Evolutionary conservation across 1,140 invertebrate species (phyloP).

Genomic region (Vollenhovia emeryi): DNA sequence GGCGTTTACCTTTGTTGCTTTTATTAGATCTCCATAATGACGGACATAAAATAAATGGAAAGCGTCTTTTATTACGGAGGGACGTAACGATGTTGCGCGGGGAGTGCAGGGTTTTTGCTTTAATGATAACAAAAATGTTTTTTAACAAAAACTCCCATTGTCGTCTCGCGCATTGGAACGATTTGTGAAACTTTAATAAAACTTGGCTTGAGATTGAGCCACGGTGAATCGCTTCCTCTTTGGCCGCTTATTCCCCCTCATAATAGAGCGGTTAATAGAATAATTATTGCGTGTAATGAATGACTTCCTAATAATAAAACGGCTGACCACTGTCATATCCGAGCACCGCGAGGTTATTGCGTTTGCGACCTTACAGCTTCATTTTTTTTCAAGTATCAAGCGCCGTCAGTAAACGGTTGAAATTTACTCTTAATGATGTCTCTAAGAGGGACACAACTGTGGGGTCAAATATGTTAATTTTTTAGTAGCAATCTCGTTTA

Average conservation of each 20-base stretch:
- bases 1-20: neutral
- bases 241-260: neutral
- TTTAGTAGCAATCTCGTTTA: slow-evolving; percentile 3
- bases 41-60: neutral
- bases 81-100: too few relatives aligned
- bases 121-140: neutral
- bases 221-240: neutral
- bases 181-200: neutral
- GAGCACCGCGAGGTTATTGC: neutral
- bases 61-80: neutral
- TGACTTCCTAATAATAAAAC: neutral
- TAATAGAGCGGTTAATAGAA: neutral
- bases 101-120: too few relatives aligned
- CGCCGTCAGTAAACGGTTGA: neutral
- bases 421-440: neutral
- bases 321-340: neutral
- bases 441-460: neutral
- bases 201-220: neutral
- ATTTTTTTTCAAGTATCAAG: neutral
- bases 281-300: slow-evolving; percentile 27
- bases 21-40: neutral
- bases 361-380: neutral
- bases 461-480: slow-evolving; percentile 5
- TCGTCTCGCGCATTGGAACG: neutral
- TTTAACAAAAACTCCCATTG: neutral